phyloP scores from a whole-genome alignment of 2,797 vertebrate species.

The Lophotriccus pileatus region DNA sequence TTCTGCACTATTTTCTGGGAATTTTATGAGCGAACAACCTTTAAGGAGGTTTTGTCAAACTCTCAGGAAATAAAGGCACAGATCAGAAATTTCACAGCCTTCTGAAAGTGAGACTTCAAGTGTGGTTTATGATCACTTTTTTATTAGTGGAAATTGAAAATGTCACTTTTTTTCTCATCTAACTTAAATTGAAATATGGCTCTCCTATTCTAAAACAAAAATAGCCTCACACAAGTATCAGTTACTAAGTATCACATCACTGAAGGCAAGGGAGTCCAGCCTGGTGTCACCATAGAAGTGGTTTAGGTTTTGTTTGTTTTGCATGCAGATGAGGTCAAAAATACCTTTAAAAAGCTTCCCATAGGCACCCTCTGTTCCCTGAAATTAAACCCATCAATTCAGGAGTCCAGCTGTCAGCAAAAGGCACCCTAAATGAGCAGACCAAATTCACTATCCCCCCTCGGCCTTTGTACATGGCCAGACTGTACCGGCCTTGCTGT shows the following conservation, averaged over 20 bases:
- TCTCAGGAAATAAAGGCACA: not conserved
- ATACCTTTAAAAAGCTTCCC: constrained; percentile 5
- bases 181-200: not conserved
- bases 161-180: not conserved
- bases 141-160: not conserved
- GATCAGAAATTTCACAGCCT: not conserved
- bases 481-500: rapidly evolving
- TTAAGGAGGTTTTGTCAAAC: not conserved
- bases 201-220: constrained; percentile 17
- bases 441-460: rapidly evolving
- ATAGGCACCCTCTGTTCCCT: not conserved
- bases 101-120: not conserved
- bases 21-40: not conserved
- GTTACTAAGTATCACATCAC: constrained; percentile 1
- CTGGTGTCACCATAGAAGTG: not conserved
- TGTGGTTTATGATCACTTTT: not conserved
- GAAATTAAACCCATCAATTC: not conserved
- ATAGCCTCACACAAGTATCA: not conserved
- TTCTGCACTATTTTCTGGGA: not conserved
- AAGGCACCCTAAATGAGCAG: not conserved
- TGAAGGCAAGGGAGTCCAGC: not conserved
- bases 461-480: rapidly evolving
- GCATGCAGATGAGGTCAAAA: not conserved
- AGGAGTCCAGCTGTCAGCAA: not conserved
- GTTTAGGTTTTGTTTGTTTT: constrained; percentile 11